Base-by-base conservation (phyloP, 2,888 invertebrate genomes). In the Nomada ferruginata region DNA sequence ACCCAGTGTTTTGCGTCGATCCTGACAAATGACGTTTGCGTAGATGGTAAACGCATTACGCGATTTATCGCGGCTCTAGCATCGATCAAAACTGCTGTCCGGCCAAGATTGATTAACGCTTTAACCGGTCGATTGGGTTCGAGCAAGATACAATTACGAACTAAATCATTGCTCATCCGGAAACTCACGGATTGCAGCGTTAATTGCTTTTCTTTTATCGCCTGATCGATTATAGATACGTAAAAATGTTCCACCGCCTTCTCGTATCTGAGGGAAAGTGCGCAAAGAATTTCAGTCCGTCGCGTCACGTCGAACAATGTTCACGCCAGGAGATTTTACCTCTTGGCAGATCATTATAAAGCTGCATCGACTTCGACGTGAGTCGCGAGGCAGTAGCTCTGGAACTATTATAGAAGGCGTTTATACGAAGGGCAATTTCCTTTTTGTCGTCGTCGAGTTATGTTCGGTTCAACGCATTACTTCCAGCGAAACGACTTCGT, bases 1-100 rank as follows among this genome's bases (percentile, higher is more conserved):
- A 83, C 82, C 82, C 73, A 69, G 52, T 82, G 69, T 26, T 70
- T 79, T 13, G 29, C 69, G 79, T 73, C 73, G 72, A 82, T 82
- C 57, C 73, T 76, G 76, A 83, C 76, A 69, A 82, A 82, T 66
- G 53, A 76, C 59, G 72, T 68, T 53, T 53, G 50, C 61, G 20
- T 55, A 23, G 59, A 55, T 60, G 69, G 3, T 42, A 52, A 61
- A 76, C 72, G 76, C 72, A 13, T 76, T 26, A 66, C 64, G 64
- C 55, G 61, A 71, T 59, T 53, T 26, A 42, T 52, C 66, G 61
- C 50, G 1, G 15, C 15, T 10, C 47, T 44, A 57, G 26, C 60
- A 23, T n/a, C 57, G 53, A 53, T 60, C 69, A 64, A 60, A 64
- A 65, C 52, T 47, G 63, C 2, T 47, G 44, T 20, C 44, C 11